phyloP scores from a whole-genome alignment of 2,797 vertebrate genomes.

The Pangasius mekongensis region DNA sequence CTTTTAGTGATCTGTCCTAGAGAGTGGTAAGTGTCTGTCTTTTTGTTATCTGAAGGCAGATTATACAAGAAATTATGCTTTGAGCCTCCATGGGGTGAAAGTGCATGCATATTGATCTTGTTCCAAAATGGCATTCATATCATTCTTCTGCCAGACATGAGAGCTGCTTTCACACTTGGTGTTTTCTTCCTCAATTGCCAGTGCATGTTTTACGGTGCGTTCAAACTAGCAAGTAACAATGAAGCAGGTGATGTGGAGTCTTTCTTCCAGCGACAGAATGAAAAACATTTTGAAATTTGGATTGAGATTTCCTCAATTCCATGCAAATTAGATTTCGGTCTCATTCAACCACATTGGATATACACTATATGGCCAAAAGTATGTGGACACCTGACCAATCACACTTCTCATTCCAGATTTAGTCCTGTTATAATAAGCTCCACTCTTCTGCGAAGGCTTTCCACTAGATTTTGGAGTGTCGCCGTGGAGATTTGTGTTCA shows the following conservation, averaged over 20 bases:
- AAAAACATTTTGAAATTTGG: not conserved
- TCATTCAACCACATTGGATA: not conserved
- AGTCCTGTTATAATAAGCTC: not conserved
- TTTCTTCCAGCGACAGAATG: not conserved
- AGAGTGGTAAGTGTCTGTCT: slow-evolving; percentile 62
- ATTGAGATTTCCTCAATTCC: not conserved
- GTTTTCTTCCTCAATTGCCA: not conserved
- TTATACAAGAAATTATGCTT: not conserved
- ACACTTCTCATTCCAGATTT: not conserved
- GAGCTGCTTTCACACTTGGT: not conserved
- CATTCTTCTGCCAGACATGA: not conserved
- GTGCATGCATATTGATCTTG: slow-evolving; percentile 19
- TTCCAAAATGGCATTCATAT: not conserved
- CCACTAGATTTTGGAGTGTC: not conserved
- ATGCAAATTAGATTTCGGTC: not conserved
- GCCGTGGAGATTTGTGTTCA: not conserved
- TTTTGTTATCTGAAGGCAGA: not conserved
- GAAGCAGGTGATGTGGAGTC: not conserved
- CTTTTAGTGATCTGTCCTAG: slow-evolving; percentile 53
- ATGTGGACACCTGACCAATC: not conserved
- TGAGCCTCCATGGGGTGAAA: not conserved
- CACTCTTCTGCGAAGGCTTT: not conserved
- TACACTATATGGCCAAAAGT: not conserved
- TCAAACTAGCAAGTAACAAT: not conserved
- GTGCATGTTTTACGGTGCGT: no score